Evolutionary conservation across 2,797 vertebrate genomes (phyloP), one percentile per base, ranked within the genome.

Genomic region (Atherinosoma microstoma): DNA sequence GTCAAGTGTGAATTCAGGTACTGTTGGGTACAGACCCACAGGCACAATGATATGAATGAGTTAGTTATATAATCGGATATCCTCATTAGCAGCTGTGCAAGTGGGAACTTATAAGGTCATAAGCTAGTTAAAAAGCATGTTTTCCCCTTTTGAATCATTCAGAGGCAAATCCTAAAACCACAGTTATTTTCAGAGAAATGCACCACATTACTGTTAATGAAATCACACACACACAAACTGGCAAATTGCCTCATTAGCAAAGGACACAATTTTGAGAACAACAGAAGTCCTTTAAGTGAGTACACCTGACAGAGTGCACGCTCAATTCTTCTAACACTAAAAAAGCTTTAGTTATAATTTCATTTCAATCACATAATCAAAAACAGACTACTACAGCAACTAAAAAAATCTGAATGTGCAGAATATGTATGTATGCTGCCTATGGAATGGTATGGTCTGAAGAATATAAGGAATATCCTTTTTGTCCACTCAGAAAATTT

Each of bases 71-170:
- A 67, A 79, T 29, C 58, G 47, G 27, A 82, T 73, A 66, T 78
- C 72, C 57, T 87, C 68, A 83, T 77, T 73, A 73, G 61, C 73
- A 49, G 69, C 58, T 53, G 27, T 76, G 67, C 60, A 61, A 34
- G 12, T 16, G 60, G 40, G 66, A 72, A 36, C 66, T 69, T 34
- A 53, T 57, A 24, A 69, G 49, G 53, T 76, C 68, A 72, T 11
- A 40, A 58, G 30, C 27, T 60, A 53, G 60, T 77, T 68, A 38
- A 35, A 30, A 70, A 69, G 32, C 24, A 36, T 5, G 6, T 38
- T 61, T 68, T n/a, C 35, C 16, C 20, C 15, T 34, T 12, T 70
- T 61, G 61, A 76, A 79, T 70, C 16, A 42, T 64, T 64, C 53
- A 45, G 6, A 66, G 38, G 34, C 30, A 64, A 57, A 67, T 60